These are phyloP conservation scores for Grantiella picta DNA, from an alignment of 2,113 vertebrate genomes.

Conservation along the genomic window DNA sequence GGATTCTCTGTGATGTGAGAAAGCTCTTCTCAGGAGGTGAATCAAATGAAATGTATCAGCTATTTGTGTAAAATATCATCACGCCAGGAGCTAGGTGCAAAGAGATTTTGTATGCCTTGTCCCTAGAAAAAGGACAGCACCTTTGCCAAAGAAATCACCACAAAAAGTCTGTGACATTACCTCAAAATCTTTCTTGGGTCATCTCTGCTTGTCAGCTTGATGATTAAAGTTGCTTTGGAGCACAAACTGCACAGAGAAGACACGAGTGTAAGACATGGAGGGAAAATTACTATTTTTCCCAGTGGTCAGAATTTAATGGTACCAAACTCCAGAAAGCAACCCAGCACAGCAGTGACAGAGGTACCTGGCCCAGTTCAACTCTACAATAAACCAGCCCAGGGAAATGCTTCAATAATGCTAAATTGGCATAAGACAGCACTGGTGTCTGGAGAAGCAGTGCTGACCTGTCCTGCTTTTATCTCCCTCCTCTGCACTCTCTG, in stretches of 20 bases:
- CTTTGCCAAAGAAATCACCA: background rate
- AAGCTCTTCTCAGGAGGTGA: background rate
- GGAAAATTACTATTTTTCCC: background rate
- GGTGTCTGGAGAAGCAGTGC: background rate
- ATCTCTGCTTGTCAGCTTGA: slow-evolving; percentile 65
- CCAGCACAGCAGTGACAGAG: background rate
- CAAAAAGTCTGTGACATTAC: slow-evolving; percentile 45
- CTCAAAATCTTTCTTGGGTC: slow-evolving; percentile 70
- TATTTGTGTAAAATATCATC: background rate
- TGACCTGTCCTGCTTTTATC: background rate
- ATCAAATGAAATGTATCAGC: background rate
- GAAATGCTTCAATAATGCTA: background rate
- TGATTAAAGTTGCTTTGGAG: slow-evolving; percentile 65
- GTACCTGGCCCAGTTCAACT: background rate
- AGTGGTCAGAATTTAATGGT: background rate
- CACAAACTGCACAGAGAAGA: slow-evolving; percentile 72
- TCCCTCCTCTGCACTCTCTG: background rate
- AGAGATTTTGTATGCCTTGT: background rate
- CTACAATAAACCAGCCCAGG: background rate
- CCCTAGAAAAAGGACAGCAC: background rate
- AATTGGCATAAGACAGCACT: background rate
- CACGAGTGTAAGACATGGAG: background rate
- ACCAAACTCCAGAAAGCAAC: background rate
- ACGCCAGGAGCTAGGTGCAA: background rate
- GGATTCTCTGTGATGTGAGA: background rate